These are phyloP conservation scores for Spilarctia lutea DNA, from an alignment of 2,888 invertebrate genomes.

Conservation along the genomic window DNA sequence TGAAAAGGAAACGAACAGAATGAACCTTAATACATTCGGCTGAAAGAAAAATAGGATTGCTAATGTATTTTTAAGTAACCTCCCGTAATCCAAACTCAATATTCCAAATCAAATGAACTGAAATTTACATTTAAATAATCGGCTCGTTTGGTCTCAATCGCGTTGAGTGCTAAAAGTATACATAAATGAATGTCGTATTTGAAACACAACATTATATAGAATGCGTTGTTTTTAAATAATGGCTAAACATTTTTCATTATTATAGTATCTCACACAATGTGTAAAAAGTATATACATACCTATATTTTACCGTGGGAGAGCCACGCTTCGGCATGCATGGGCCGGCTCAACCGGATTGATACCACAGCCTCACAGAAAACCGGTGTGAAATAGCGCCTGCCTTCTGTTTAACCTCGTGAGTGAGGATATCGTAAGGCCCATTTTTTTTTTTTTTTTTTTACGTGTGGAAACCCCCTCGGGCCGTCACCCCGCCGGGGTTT, in stretches of 20 bases:
- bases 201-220: slow-evolving; percentile 1
- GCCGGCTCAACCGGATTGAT: no score
- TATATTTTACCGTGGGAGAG: no score
- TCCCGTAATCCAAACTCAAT: slow-evolving; percentile 46
- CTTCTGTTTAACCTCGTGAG: no score
- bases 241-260: slow-evolving; percentile 4
- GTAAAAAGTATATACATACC: no score
- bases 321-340: no score
- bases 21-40: slow-evolving; percentile 28
- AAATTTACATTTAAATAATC: slow-evolving; percentile 57
- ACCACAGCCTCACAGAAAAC: no score
- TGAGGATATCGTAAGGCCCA: no score
- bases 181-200: slow-evolving; percentile 13
- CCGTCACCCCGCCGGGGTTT: no score
- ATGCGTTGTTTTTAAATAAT: slow-evolving; percentile 8
- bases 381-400: no score
- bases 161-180: slow-evolving; percentile 42
- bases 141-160: slow-evolving; percentile 53
- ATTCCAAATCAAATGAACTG: slow-evolving; percentile 56
- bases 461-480: no score
- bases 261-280: not conserved
- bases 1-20: slow-evolving; percentile 27
- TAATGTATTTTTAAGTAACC: slow-evolving; percentile 53
- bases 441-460: no score
- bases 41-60: slow-evolving; percentile 32